phyloP scores from a whole-genome alignment of 2,888 invertebrate species.

The Drosophila subquinaria region DNA sequence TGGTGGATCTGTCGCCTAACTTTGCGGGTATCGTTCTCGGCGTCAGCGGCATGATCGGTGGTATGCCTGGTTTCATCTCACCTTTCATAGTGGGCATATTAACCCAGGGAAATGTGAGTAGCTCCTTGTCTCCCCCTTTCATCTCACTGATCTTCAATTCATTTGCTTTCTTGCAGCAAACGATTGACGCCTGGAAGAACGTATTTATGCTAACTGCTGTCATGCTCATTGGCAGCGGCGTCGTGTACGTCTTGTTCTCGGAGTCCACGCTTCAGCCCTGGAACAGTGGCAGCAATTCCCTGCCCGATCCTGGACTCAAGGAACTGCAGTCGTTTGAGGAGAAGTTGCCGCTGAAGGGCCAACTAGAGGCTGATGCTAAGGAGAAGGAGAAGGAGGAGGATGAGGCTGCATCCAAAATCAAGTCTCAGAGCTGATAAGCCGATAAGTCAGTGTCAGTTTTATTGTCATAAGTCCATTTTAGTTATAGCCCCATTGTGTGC shows the following conservation, averaged over 20 bases:
- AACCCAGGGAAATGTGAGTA: constrained; percentile 88
- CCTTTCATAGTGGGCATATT: constrained; percentile 88
- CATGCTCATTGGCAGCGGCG: constrained; percentile 86
- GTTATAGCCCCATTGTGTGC: constrained; percentile 50
- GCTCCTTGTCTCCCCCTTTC: background rate
- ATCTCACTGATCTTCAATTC: rapidly evolving
- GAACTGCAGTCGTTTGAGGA: constrained; percentile 75
- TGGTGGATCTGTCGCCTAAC: constrained; percentile 90
- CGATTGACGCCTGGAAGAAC: constrained; percentile 88
- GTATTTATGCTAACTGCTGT: constrained; percentile 87
- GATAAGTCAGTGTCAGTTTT: constrained; percentile 44
- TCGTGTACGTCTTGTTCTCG: constrained; percentile 87
- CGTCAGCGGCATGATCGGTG: constrained; percentile 87
- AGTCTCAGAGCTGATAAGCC: constrained; percentile 41
- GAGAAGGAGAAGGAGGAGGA: background rate
- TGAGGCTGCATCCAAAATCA: constrained; percentile 30
- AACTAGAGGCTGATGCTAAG: constrained; percentile 4
- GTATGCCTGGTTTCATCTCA: constrained; percentile 88
- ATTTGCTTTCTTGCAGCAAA: constrained; percentile 86
- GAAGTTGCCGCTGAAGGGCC: constrained; percentile 46
- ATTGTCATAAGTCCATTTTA: constrained; percentile 60
- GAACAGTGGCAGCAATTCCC: constrained; percentile 84
- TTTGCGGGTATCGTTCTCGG: constrained; percentile 88
- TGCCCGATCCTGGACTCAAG: constrained; percentile 65
- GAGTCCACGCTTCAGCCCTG: constrained; percentile 88